Evolutionary conservation across 2,113 vertebrate genomes (phyloP), one percentile per base, ranked within the genome.

Genomic region (Aphelocoma coerulescens): DNA sequence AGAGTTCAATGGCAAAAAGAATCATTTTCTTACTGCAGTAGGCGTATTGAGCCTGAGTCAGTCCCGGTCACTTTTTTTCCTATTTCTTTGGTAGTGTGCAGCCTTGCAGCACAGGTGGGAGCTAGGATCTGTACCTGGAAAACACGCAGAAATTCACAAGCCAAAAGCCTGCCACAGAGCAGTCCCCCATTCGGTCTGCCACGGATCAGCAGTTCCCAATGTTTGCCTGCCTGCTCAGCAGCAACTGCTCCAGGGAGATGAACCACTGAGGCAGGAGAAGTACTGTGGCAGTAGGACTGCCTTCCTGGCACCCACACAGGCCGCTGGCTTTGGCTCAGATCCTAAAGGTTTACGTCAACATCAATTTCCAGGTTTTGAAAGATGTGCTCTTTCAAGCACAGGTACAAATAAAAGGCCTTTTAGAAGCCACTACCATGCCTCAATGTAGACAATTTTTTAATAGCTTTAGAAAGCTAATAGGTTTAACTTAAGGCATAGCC

Each of bases 61-160:
- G 9, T 30, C 7, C 27, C 14, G 22, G 8, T 11, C 0, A 2
- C 6, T 12, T 48, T n/a, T 85, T 52, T 46, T 67, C 13, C 21
- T 27, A 1, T 13, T 54, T 59, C 22, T 48, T 43, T 44, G 20
- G 13, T 16, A 54, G 16, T 2, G 10, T 48, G 44, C 21, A 54
- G 7, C 24, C 16, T 43, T 41, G 44, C 23, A 63, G 11, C 26
- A 22, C 9, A 59, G 20, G 6, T 24, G 11, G 28, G 19, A 73
- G 52, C 27, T 1, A 23, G 30, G 41, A 79, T 15, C 62, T 33
- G 14, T 16, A 46, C 11, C 33, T 89, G 58, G 27, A 69, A 68
- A 82, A 82, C 8, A 54, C 4, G 28, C 4, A n/a, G 9, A 66
- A 37, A 71, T 61, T 22, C 43, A 30, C 28, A 32, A 82, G 65